phyloP scores from a whole-genome alignment of 2,113 vertebrate species.

The Ibidorhyncha struthersii region DNA sequence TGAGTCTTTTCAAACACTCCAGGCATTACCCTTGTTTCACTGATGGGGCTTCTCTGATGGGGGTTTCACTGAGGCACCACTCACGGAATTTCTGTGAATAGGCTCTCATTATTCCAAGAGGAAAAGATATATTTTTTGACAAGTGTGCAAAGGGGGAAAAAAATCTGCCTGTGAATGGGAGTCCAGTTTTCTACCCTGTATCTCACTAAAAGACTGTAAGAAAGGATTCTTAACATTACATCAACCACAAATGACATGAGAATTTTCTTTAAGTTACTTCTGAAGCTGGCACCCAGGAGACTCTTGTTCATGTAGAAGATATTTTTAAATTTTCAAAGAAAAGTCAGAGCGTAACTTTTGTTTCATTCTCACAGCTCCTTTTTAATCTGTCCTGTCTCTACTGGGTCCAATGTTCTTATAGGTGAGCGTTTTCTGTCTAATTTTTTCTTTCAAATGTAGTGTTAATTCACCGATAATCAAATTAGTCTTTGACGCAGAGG shows the following conservation, averaged over 20 bases:
- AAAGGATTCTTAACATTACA: constrained; percentile 25
- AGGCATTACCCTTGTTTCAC: background rate
- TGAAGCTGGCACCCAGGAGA: constrained; percentile 55
- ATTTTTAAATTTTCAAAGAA: constrained; percentile 67
- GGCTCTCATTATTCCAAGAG: background rate
- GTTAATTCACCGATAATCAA: background rate
- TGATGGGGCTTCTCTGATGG: background rate
- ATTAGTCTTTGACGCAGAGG: background rate
- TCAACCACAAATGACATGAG: constrained; percentile 55
- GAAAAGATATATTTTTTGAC: constrained; percentile 39
- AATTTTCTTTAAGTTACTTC: constrained; percentile 65
- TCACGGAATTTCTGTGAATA: constrained; percentile 12
- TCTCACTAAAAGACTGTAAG: constrained; percentile 33
- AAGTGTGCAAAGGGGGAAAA: constrained; percentile 31
- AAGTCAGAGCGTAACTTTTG: constrained; percentile 25
- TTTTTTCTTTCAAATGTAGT: background rate
- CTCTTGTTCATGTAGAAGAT: constrained; percentile 44
- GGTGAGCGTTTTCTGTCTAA: background rate
- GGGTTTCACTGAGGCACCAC: background rate
- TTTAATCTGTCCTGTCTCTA: background rate
- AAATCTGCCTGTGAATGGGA: constrained; percentile 45
- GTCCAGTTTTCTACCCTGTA: constrained; percentile 43
- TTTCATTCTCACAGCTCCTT: constrained; percentile 10
- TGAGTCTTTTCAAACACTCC: background rate
- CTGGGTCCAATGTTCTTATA: background rate